Conservation (phyloP, 2,113 vertebrate species). For the Bubo scandiacus region DNA sequence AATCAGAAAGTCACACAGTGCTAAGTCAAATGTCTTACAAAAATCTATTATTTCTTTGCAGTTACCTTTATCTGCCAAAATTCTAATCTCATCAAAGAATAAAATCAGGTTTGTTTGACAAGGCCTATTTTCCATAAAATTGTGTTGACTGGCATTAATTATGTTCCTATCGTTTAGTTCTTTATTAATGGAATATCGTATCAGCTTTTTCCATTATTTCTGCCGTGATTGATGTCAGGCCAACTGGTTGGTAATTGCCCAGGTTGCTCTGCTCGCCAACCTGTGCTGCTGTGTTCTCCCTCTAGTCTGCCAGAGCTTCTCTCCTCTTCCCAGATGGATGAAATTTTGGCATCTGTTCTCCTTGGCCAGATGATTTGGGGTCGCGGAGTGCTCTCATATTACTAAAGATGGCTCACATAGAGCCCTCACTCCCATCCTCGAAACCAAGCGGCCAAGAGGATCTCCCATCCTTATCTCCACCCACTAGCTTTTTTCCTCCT, state of each 20-base stretch:
- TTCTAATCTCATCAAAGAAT: conserved; percentile 44
- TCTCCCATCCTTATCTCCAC: not conserved
- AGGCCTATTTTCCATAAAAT: conserved; percentile 39
- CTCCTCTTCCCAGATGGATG: not conserved
- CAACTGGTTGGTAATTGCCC: not conserved
- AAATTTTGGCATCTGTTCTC: not conserved
- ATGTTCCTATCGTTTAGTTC: conserved; percentile 27
- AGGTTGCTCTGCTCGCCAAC: accelerated
- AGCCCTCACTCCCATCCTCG: no score
- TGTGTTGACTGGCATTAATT: conserved; percentile 29
- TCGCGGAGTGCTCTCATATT: accelerated
- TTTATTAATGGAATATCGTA: conserved; percentile 42
- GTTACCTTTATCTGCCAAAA: conserved; percentile 53
- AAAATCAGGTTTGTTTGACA: conserved; percentile 60
- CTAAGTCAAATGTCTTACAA: not conserved
- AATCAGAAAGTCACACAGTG: not conserved
- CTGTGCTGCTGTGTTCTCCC: not conserved
- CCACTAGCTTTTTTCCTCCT: not conserved
- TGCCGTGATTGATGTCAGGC: not conserved
- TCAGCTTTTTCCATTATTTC: conserved; percentile 50
- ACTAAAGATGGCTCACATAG: not conserved
- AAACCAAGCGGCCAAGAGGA: not conserved
- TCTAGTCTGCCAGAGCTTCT: not conserved
- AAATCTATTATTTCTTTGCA: conserved; percentile 8
- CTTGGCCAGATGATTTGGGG: not conserved